Conservation (phyloP, 2,888 invertebrate genomes). For the Stenchaetothrips biformis region DNA sequence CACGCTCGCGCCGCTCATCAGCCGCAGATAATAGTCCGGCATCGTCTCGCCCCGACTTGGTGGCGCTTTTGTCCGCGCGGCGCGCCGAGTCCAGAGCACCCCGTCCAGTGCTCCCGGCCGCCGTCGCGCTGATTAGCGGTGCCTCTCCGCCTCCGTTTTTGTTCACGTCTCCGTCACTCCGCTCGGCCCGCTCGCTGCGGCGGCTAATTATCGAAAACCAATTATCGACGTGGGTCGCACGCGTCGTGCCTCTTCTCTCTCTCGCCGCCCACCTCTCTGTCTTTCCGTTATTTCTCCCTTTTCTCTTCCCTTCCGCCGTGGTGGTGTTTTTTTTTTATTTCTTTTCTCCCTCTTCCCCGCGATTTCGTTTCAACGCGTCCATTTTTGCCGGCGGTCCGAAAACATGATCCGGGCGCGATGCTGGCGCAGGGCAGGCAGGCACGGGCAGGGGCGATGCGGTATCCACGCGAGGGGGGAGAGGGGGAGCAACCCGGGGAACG, state of each 20-base stretch:
- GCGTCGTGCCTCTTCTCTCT: background rate
- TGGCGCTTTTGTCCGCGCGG: too few relatives aligned
- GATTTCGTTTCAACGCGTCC: background rate
- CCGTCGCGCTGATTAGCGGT: background rate
- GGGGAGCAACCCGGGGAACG: background rate
- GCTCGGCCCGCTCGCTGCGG: background rate
- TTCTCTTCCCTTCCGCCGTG: slow-evolving; percentile 25
- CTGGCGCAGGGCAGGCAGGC: too few relatives aligned
- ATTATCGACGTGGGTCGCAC: background rate
- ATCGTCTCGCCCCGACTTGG: too few relatives aligned
- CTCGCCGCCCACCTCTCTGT: background rate
- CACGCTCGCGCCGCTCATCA: background rate
- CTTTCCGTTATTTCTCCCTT: slow-evolving; percentile 21
- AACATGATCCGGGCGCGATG: too few relatives aligned
- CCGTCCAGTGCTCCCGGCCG: background rate
- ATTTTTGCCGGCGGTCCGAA: too few relatives aligned
- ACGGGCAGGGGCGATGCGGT: too few relatives aligned
- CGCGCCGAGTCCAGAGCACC: background rate
- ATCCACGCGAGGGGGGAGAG: too few relatives aligned
- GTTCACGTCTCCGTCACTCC: background rate
- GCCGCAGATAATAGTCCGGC: background rate
- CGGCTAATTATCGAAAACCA: slow-evolving; percentile 15
- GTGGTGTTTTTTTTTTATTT: too few relatives aligned
- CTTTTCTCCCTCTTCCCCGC: background rate
- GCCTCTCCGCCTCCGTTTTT: background rate